Conservation (phyloP, 2,888 invertebrate genomes). For the Dicycla oo region DNA sequence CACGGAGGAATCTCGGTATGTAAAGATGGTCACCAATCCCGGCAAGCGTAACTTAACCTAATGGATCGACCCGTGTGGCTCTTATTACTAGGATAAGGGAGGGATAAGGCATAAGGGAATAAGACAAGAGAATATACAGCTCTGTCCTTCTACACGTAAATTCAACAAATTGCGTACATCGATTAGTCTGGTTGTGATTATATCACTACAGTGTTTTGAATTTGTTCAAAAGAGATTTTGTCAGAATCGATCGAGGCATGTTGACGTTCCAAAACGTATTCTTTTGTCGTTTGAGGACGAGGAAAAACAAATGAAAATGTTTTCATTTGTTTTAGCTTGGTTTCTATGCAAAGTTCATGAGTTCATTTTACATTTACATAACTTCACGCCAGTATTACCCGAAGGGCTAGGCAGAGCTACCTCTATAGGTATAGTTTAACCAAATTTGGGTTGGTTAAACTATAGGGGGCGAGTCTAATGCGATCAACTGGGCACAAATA, state of each 20-base stretch:
- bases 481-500: background rate
- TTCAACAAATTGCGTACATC: conserved; percentile 1
- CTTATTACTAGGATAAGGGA: too few species aligned
- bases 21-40: too few species aligned
- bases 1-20: too few species aligned
- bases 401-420: background rate
- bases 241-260: background rate
- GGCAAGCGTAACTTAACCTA: too few species aligned
- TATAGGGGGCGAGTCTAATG: background rate
- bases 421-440: background rate
- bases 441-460: background rate
- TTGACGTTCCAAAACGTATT: conserved; percentile 9
- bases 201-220: conserved; percentile 18
- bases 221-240: conserved; percentile 9
- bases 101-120: too few species aligned
- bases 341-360: background rate
- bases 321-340: conserved; percentile 12
- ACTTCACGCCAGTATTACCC: background rate
- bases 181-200: conserved; percentile 2
- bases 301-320: conserved; percentile 25
- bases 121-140: background rate
- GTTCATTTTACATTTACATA: background rate
- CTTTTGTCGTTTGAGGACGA: conserved; percentile 15
- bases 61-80: too few species aligned
- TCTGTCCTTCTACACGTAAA: background rate